Conservation (phyloP, 2,888 invertebrate species). For the Cyclophora albipunctata region DNA sequence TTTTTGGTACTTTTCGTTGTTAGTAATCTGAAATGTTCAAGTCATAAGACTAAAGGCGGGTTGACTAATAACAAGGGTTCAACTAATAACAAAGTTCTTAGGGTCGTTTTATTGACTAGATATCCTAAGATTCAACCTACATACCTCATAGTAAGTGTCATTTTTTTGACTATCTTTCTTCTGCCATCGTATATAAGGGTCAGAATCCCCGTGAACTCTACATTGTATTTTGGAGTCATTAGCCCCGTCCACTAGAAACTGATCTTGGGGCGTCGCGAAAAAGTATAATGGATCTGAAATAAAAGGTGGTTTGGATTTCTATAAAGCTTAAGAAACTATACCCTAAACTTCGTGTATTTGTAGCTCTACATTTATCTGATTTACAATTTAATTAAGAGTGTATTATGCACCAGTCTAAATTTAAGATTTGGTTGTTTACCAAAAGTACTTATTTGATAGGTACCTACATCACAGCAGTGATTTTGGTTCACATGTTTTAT, state of each 20-base stretch:
- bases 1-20: conserved; percentile 39
- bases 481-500: too few relatives aligned
- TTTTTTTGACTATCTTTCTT: conserved; percentile 30
- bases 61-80: too few relatives aligned
- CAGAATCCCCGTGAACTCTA: conserved; percentile 37
- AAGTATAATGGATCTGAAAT: conserved; percentile 45
- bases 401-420: too few relatives aligned
- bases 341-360: neutral
- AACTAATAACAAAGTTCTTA: too few relatives aligned
- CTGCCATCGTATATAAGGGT: conserved; percentile 43
- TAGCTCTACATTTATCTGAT: too few relatives aligned
- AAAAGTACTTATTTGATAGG: too few relatives aligned
- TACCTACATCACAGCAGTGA: too few relatives aligned
- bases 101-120: too few relatives aligned
- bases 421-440: too few relatives aligned
- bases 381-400: too few relatives aligned
- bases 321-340: neutral
- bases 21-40: conserved; percentile 29
- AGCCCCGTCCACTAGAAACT: conserved; percentile 37
- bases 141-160: conserved; percentile 26
- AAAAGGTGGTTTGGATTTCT: conserved; percentile 1
- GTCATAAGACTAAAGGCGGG: too few relatives aligned
- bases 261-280: conserved; percentile 27
- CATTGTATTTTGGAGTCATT: conserved; percentile 40
- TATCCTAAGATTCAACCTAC: neutral